A percentile compares a stretch with the other conserved stretches of the same genome.
Conservation (phyloP, 2,797 vertebrate genomes). For the Propithecus deckenii region DNA sequence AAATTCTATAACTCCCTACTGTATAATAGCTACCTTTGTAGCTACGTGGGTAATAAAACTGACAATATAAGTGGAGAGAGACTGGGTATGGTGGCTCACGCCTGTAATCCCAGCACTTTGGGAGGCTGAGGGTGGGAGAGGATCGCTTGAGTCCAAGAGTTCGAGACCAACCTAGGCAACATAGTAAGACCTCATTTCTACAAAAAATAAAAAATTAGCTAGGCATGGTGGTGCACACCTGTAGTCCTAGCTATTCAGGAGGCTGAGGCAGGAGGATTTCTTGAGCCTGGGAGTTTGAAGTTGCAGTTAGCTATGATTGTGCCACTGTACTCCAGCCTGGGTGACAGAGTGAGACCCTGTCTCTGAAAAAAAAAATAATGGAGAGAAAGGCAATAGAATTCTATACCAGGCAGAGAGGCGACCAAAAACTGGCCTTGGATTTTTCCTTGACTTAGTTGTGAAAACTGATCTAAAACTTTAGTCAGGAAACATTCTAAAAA, state of each 20-base stretch:
- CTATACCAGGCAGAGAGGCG: not conserved
- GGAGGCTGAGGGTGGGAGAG: not conserved
- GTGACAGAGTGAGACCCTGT: not conserved
- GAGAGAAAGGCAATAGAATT: not conserved
- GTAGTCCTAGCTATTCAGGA: not conserved
- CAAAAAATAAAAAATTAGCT: not conserved
- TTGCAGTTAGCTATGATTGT: not conserved
- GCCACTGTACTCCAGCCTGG: not conserved
- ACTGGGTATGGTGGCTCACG: not conserved
- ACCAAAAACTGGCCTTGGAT: not conserved
- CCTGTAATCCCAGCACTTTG: not conserved
- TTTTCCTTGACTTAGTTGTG: constrained; percentile 6
- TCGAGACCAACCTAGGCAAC: not conserved
- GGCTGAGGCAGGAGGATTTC: not conserved
- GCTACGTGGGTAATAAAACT: not conserved
- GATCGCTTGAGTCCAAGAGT: not conserved
- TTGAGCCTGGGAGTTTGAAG: not conserved
- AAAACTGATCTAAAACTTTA: not conserved
- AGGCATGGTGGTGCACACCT: not conserved
- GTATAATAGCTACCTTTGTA: not conserved
- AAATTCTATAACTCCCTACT: not conserved
- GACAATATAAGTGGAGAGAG: not conserved
- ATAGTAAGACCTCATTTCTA: not conserved
- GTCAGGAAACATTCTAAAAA: not conserved
- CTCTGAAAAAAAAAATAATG: not conserved